Evolutionary conservation across 2,113 vertebrate species (phyloP).

Genomic region (Mobula hypostoma): DNA sequence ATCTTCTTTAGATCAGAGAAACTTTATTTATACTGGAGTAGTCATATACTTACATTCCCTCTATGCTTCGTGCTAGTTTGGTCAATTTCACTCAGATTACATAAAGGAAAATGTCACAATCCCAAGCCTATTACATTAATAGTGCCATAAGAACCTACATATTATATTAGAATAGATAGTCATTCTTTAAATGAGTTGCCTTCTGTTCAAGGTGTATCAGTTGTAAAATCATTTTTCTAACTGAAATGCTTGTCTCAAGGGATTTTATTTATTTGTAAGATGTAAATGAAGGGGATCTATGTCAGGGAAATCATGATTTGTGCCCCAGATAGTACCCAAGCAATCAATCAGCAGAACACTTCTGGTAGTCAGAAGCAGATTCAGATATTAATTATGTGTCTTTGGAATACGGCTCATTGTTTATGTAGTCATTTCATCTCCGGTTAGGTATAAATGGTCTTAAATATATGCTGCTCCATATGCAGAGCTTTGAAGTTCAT

Average conservation of each 20-base stretch:
- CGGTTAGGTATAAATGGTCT: not conserved
- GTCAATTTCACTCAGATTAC: not conserved
- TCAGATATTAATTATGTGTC: slow-evolving; percentile 6
- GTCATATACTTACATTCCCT: not conserved
- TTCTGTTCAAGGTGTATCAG: not conserved
- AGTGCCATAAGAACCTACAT: not conserved
- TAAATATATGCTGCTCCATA: not conserved
- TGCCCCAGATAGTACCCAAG: not conserved
- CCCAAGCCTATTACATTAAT: not conserved
- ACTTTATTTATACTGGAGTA: not conserved
- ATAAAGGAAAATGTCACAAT: not conserved
- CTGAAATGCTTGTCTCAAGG: not conserved
- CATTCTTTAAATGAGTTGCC: not conserved
- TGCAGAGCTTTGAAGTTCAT: not conserved
- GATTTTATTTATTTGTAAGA: not conserved
- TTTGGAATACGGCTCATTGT: not conserved
- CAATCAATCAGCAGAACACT: slow-evolving; percentile 18
- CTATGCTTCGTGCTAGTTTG: not conserved
- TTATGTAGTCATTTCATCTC: not conserved
- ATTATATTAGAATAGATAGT: not conserved
- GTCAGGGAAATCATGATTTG: not conserved
- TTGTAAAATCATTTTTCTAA: not conserved
- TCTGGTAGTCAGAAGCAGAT: not conserved
- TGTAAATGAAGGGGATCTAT: not conserved
- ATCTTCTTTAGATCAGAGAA: not conserved